Conservation (phyloP, 1,140 invertebrate genomes). For the Pectinophora gossypiella region DNA sequence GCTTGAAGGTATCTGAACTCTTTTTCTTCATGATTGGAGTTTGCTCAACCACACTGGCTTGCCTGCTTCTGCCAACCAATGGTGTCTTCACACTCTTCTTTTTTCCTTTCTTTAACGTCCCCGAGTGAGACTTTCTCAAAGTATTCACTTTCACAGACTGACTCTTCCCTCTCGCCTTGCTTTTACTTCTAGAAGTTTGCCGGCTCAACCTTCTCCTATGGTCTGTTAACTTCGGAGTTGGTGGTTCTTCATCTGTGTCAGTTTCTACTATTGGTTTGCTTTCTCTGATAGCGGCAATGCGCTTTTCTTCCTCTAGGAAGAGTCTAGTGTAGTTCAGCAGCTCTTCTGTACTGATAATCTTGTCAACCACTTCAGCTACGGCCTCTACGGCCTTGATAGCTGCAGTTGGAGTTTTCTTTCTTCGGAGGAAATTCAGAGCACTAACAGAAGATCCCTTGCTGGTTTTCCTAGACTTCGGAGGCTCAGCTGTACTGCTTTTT, state of each 20-base stretch:
- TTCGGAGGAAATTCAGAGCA: constrained; percentile 61
- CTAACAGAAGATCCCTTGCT: constrained; percentile 66
- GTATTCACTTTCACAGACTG: constrained; percentile 63
- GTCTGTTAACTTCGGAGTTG: constrained; percentile 50
- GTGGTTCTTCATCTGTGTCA: constrained; percentile 60
- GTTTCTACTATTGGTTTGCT: constrained; percentile 39
- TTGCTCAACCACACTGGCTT: constrained; percentile 56
- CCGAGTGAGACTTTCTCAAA: constrained; percentile 59
- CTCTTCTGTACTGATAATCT: constrained; percentile 43
- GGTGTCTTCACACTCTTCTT: constrained; percentile 53
- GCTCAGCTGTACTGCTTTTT: constrained; percentile 48
- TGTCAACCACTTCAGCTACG: constrained; percentile 50
- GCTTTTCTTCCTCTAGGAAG: constrained; percentile 63
- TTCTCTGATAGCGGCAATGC: constrained; percentile 34
- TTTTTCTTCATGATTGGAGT: constrained; percentile 55
- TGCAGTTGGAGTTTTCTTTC: constrained; percentile 57
- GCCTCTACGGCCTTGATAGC: constrained; percentile 55
- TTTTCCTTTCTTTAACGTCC: constrained; percentile 61
- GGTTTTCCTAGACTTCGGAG: constrained; percentile 53
- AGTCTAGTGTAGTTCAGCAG: constrained; percentile 55
- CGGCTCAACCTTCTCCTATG: constrained; percentile 60
- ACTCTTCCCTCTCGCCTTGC: constrained; percentile 63
- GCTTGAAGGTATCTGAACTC: constrained; percentile 43
- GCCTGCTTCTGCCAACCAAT: constrained; percentile 43
- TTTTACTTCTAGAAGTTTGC: constrained; percentile 66